Percentiles rank a stretch among this genome's conserved stretches.
These are phyloP conservation scores for Polydesmus complanatus DNA, from an alignment of 2,888 invertebrate species.

Conservation along the genomic window DNA sequence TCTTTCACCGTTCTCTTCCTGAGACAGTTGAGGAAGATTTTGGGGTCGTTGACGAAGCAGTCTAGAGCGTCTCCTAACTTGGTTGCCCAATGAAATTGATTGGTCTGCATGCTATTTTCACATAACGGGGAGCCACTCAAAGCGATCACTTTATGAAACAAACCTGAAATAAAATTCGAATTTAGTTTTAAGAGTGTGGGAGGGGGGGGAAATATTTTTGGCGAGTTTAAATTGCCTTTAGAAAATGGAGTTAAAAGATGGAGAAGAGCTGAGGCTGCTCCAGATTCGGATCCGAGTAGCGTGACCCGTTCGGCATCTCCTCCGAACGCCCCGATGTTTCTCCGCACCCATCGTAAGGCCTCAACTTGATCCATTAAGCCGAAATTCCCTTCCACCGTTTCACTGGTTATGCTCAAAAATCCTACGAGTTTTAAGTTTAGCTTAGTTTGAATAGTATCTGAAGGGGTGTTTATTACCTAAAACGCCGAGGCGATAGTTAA, in stretches of 20 bases:
- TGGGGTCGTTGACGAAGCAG: conserved; percentile 1
- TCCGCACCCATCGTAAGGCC: conserved; percentile 11
- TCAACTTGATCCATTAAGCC: conserved; percentile 12
- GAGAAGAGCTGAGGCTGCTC: conserved; percentile 13
- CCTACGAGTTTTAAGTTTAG: not conserved
- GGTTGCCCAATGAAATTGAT: conserved; percentile 2
- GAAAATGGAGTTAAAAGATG: conserved; percentile 13
- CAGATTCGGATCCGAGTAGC: conserved; percentile 14
- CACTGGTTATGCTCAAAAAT: conserved; percentile 9
- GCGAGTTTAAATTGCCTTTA: not conserved
- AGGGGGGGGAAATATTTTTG: not conserved
- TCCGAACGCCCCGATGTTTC: conserved; percentile 10
- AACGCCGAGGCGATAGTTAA: conserved; percentile 2
- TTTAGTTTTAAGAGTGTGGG: not conserved
- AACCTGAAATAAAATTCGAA: not conserved
- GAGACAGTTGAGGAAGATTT: conserved; percentile 8
- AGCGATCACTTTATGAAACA: conserved; percentile 13
- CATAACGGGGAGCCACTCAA: conserved; percentile 14
- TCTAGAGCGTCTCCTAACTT: conserved; percentile 7
- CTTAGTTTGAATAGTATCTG: not conserved
- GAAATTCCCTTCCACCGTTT: conserved; percentile 5
- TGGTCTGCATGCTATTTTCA: conserved; percentile 6
- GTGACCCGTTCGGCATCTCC: conserved; percentile 13
- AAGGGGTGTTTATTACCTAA: not conserved
- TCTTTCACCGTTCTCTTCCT: conserved; percentile 4